phyloP scores from a whole-genome alignment of 92 coral and sea anemone genomes.

The Anthopleura xanthogrammica region DNA sequence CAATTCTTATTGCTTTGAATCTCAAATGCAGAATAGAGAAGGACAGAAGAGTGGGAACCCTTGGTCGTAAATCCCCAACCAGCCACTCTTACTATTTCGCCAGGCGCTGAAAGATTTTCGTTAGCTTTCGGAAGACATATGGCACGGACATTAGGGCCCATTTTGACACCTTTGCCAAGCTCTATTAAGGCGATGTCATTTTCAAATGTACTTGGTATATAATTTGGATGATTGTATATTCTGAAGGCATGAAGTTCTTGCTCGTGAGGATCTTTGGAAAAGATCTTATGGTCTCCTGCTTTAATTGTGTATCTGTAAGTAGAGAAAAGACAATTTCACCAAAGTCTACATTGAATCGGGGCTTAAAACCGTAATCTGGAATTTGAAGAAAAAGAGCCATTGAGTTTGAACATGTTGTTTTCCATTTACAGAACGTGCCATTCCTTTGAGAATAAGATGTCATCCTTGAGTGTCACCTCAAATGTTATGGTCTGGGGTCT shows the following conservation, averaged over 20 bases:
- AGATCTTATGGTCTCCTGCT: slow-evolving; percentile 37
- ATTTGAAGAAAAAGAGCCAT: too few species aligned
- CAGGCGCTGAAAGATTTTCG: slow-evolving; percentile 4
- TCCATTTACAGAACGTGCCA: too few species aligned
- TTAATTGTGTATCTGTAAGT: slow-evolving; percentile 12
- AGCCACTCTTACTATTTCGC: slow-evolving; percentile 23
- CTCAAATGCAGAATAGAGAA: neutral
- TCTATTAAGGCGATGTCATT: slow-evolving; percentile 62
- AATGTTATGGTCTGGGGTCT: too few species aligned
- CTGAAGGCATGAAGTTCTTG: slow-evolving; percentile 8
- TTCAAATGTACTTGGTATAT: neutral
- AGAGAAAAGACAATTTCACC: neutral
- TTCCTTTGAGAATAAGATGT: too few species aligned
- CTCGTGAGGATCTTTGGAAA: slow-evolving; percentile 1
- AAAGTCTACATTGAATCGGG: too few species aligned
- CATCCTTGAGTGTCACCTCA: too few species aligned
- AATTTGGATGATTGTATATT: slow-evolving; percentile 42
- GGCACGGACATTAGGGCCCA: slow-evolving; percentile 28
- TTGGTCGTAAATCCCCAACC: slow-evolving; percentile 59
- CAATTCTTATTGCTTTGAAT: neutral
- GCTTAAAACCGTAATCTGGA: too few species aligned
- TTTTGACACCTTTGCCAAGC: slow-evolving; percentile 32
- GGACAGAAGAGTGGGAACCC: neutral
- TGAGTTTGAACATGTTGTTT: too few species aligned
- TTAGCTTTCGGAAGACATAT: slow-evolving; percentile 51